Conservation (phyloP, 2,888 invertebrate species). For the Oscheius sp. region DNA sequence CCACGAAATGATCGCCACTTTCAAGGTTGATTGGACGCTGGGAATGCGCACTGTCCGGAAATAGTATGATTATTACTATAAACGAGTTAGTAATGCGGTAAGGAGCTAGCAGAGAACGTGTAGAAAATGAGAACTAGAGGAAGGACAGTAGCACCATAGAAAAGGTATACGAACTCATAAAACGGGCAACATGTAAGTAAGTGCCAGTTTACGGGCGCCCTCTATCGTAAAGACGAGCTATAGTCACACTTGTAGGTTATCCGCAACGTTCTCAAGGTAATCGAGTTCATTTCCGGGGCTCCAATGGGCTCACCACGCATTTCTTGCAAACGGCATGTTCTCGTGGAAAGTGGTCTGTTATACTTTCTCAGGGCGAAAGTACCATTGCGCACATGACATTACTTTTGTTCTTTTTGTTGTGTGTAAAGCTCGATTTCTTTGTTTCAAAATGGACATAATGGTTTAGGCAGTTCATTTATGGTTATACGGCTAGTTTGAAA, state of each 20-base stretch:
- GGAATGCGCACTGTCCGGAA: conserved; percentile 29
- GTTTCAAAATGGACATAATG: conserved; percentile 15
- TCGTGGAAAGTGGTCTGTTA: background rate
- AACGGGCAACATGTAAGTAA: conserved; percentile 19
- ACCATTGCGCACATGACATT: conserved; percentile 20
- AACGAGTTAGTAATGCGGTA: background rate
- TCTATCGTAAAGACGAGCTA: conserved; percentile 11
- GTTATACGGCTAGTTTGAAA: background rate
- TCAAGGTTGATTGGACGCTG: conserved; percentile 31
- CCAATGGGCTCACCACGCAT: too few relatives aligned
- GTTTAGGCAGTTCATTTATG: conserved; percentile 9
- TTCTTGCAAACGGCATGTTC: background rate
- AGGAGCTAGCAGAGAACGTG: background rate
- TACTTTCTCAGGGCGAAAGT: background rate
- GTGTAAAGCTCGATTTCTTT: conserved; percentile 22
- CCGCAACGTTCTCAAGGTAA: conserved; percentile 12
- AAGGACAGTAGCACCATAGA: background rate
- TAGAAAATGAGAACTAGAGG: too few relatives aligned
- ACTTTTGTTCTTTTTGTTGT: conserved; percentile 9
- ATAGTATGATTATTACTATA: conserved; percentile 13
- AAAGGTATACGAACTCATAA: conserved; percentile 16
- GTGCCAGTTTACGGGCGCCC: conserved; percentile 24
- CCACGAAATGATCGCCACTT: conserved; percentile 28
- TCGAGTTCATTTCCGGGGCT: too few relatives aligned
- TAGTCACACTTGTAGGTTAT: background rate